phyloP scores from a whole-genome alignment of 2,797 vertebrate species.

The Liparis tanakae region DNA sequence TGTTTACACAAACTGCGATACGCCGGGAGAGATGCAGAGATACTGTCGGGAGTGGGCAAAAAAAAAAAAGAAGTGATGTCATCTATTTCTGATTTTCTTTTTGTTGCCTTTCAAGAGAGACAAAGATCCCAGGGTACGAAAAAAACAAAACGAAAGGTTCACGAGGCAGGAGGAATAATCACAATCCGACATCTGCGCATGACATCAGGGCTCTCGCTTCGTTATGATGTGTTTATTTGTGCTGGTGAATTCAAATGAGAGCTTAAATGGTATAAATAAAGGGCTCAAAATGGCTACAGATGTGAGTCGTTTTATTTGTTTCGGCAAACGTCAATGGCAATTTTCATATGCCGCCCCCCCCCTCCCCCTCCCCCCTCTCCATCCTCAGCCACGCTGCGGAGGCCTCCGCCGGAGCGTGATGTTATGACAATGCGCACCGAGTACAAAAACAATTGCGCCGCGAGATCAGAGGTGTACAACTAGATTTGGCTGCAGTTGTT shows the following conservation, averaged over 20 bases:
- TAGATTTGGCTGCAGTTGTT: slow-evolving; percentile 79
- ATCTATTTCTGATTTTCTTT: slow-evolving; percentile 76
- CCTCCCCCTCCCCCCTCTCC: slow-evolving; percentile 35
- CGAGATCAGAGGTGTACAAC: slow-evolving; percentile 81
- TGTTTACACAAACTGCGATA: slow-evolving; percentile 64
- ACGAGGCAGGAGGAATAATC: slow-evolving; percentile 73
- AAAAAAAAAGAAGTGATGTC: slow-evolving; percentile 84
- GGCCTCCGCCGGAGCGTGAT: slow-evolving; percentile 75
- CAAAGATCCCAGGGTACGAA: slow-evolving; percentile 68
- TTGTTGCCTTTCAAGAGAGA: slow-evolving; percentile 76
- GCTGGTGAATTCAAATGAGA: slow-evolving; percentile 82
- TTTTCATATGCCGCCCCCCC: slow-evolving; percentile 75
- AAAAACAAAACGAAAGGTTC: slow-evolving; percentile 52
- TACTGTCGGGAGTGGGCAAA: slow-evolving; percentile 69
- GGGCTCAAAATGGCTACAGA: slow-evolving; percentile 83
- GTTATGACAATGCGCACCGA: slow-evolving; percentile 82
- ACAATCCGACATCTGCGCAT: slow-evolving; percentile 81
- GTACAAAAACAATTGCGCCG: slow-evolving; percentile 76
- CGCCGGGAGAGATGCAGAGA: slow-evolving; percentile 70
- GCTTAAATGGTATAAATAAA: slow-evolving; percentile 81
- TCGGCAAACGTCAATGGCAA: slow-evolving; percentile 77
- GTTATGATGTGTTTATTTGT: slow-evolving; percentile 83
- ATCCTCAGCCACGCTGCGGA: slow-evolving; percentile 60
- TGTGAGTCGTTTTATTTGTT: slow-evolving; percentile 82
- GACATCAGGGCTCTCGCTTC: slow-evolving; percentile 75